Base-by-base conservation (phyloP, 2,888 invertebrate species). In the Drosophila algonquin region DNA sequence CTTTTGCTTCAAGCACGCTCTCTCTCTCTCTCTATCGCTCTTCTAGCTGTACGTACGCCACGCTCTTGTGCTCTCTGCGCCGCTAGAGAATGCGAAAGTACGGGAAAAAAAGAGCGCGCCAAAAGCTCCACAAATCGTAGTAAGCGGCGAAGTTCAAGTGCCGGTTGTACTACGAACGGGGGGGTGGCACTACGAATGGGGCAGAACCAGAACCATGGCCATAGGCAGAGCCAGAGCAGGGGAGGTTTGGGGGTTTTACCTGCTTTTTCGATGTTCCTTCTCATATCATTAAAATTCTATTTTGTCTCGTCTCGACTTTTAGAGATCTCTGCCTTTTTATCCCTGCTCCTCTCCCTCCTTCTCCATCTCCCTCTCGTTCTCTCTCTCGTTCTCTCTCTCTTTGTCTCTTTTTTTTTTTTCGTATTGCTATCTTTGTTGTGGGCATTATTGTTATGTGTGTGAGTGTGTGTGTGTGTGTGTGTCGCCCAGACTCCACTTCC, bases 211-310 rank as follows among this genome's bases (percentile, higher is more conserved):
- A 16, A 21, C 45, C 46, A 45, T 35, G 47, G 27, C 45, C 46
- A 45, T 35, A 53, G 44, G 21, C 4, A 12, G 44, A 18, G 18
- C 24, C 18, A 18, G 18, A 18, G 18, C n/a, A 18, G 18, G 18
- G 6, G 27, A 5, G 6, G 27, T 1, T 1, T 6, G 7, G 27
- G 7, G 18, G 32, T 32, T 67, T 74, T 52, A 71, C 68, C 63
- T 84, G 69, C 62, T 69, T 58, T 77, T 68, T 71, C 59, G 50
- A 76, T 75, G 46, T 59, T 56, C 55, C 54, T 68, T 64, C 69
- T 73, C 73, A 79, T 80, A 81, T 86, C 74, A 81, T 82, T 83
- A 84, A 81, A 90, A 83, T 82, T 77, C 78, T 79, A 81, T 90
- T 87, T 87, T 81, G 80, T 77, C 79, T 82, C 74, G 72, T 68